Base-by-base conservation (phyloP, 1,140 invertebrate species). In the Platorchestia sp. region DNA sequence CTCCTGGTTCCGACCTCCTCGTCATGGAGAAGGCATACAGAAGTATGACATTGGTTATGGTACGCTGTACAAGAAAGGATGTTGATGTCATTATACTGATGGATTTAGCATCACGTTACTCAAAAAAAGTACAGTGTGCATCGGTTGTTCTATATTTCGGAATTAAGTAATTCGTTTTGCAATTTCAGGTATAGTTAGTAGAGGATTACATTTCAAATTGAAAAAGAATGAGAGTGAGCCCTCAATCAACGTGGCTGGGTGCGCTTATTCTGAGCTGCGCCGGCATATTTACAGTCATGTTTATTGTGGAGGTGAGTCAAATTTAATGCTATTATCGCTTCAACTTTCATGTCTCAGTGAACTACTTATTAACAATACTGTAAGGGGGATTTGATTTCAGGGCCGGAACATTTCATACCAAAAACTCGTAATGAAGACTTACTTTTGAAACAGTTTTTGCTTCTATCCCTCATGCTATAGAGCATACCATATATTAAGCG, bases 261-360 rank as follows among this genome's bases (percentile, higher is more conserved):
- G 5, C 47, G 16, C 91, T 93, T 7, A 27, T 93, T 14, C 45
- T 93, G 19, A 44, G 22, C 22, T 93, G 91, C 91, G 45, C 45
- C 91, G 47, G 41, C 43, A 93, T 93, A 27, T 93, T 93, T 93
- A 6, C 36, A 14, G 45, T 44, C 44, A 93, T 93, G 91, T 93
- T 93, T 44, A 44, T 93, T 16, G 45, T 93, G 3, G 91, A 93
- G 91, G 91, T 93, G n/a, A 93, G 87, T 19, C 43, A 5, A 89
- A 44, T 44, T 44, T 42, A 6, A 89, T 3, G 5, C 5, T 89
- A 42, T 89, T 36, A 3, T 75, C 27, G 27, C 27, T 22, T 22
- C 1, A 75, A 75, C 36, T 75, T 36, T 14, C 59, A 36, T 3
- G 7, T 27, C 27, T 75, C 10, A 1, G 59, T 75, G 27, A 22